A percentile compares a stretch with the other conserved stretches of the same genome.
Evolutionary conservation across 2,797 vertebrate species (phyloP).

Genomic region (Sternotherus odoratus): DNA sequence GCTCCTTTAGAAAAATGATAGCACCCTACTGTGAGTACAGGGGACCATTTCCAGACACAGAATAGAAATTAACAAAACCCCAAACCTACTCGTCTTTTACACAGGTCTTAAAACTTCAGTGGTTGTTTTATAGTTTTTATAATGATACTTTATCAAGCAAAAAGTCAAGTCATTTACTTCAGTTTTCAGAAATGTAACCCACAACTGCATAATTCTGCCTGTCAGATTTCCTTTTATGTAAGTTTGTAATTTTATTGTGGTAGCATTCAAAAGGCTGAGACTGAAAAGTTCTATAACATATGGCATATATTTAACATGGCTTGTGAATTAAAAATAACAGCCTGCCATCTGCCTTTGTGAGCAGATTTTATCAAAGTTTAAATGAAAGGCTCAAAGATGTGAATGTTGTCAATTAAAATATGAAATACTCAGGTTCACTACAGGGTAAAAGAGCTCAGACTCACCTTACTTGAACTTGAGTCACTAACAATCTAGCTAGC

Average conservation of each 20-base stretch:
- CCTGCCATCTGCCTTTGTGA: conserved; percentile 86
- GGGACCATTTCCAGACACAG: conserved; percentile 1
- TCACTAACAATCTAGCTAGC: conserved; percentile 9
- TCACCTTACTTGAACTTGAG: conserved; percentile 73
- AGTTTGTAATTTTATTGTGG: conserved; percentile 83
- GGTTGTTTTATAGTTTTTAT: conserved; percentile 46
- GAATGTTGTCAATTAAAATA: conserved; percentile 88
- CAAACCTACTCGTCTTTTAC: conserved; percentile 42
- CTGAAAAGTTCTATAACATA: conserved; percentile 86
- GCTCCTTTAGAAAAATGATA: not conserved
- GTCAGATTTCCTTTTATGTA: conserved; percentile 81
- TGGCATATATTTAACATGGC: conserved; percentile 87
- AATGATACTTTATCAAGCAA: conserved; percentile 63
- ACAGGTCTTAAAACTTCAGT: conserved; percentile 57
- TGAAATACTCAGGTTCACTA: conserved; percentile 80
- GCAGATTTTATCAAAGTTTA: conserved; percentile 85
- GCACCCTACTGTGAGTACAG: not conserved
- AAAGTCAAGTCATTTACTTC: conserved; percentile 76
- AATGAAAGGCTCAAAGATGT: conserved; percentile 83
- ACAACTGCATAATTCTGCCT: conserved; percentile 72
- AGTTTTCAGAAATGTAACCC: conserved; percentile 77
- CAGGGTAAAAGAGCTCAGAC: conserved; percentile 74
- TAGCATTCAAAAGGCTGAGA: conserved; percentile 83
- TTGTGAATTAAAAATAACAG: conserved; percentile 89
- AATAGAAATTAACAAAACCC: conserved; percentile 44